Evolutionary conservation across 2,888 invertebrate genomes (phyloP).

Genomic region (Junonia oenone): DNA sequence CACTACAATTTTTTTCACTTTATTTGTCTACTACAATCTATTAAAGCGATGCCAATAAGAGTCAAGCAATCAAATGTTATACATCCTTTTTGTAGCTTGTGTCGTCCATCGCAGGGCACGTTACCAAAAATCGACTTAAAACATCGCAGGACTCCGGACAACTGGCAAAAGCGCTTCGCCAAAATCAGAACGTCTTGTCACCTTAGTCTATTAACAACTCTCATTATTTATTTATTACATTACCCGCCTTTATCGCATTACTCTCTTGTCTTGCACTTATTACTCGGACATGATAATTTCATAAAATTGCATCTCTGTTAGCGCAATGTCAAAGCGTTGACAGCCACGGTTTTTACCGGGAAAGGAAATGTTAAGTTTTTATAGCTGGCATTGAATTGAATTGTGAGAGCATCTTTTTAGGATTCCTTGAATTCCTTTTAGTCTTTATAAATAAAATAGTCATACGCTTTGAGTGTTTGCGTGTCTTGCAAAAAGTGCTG

Average conservation of each 20-base stretch:
- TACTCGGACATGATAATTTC: conserved; percentile 27
- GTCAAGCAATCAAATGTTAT: too few relatives aligned
- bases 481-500: not conserved
- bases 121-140: too few relatives aligned
- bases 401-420: not conserved
- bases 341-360: conserved; percentile 17
- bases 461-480: not conserved
- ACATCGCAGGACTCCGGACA: too few relatives aligned
- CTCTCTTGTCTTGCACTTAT: conserved; percentile 22
- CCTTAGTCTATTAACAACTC: too few relatives aligned
- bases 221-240: conserved; percentile 30
- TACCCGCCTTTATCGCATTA: conserved; percentile 22
- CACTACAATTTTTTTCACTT: too few relatives aligned
- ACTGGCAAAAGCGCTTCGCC: too few relatives aligned
- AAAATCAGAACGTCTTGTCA: too few relatives aligned
- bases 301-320: conserved; percentile 24
- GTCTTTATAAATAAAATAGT: not conserved
- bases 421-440: not conserved
- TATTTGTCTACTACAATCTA: too few relatives aligned
- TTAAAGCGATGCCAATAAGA: too few relatives aligned
- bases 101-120: too few relatives aligned
- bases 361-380: conserved; percentile 11
- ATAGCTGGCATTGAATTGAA: conserved; percentile 10
- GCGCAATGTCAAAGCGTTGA: conserved; percentile 17
- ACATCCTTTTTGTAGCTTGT: too few relatives aligned